Evolutionary conservation across 2,113 vertebrate genomes (phyloP).

Genomic region (Pluvianellus socialis): DNA sequence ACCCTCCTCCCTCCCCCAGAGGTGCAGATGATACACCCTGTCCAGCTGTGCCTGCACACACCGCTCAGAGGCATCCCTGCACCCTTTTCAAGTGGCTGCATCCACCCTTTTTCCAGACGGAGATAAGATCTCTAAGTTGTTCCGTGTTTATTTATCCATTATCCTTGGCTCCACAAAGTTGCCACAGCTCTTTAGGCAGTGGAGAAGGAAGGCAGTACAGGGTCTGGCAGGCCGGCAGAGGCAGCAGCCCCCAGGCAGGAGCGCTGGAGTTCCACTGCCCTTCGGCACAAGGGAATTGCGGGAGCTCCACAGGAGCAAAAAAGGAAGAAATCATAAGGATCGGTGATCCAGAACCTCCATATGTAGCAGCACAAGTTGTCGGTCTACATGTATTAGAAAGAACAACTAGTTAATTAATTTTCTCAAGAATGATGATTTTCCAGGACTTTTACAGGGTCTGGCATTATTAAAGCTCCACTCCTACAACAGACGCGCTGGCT

Average conservation of each 20-base stretch:
- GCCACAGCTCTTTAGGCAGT: accelerated
- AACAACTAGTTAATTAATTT: constrained; percentile 11
- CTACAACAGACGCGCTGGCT: background rate
- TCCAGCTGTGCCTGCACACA: background rate
- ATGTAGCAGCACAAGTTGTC: background rate
- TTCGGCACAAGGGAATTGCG: background rate
- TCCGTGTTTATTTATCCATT: background rate
- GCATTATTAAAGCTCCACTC: background rate
- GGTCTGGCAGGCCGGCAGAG: background rate
- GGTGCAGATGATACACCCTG: background rate
- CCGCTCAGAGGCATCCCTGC: background rate
- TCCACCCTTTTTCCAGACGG: background rate
- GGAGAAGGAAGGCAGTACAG: background rate
- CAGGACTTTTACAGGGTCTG: background rate
- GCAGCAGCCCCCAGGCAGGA: background rate
- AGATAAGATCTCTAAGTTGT: accelerated
- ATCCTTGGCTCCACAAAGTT: background rate
- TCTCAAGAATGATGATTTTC: background rate
- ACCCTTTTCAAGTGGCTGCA: background rate
- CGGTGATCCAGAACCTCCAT: background rate
- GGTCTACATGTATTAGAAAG: background rate
- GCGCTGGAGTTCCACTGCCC: background rate
- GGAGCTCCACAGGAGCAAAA: background rate
- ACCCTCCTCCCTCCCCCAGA: background rate
- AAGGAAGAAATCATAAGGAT: background rate